These are phyloP conservation scores for Arbacia lixula DNA, from an alignment of 53 echinoderm and acorn worm genomes.

Conservation along the genomic window DNA sequence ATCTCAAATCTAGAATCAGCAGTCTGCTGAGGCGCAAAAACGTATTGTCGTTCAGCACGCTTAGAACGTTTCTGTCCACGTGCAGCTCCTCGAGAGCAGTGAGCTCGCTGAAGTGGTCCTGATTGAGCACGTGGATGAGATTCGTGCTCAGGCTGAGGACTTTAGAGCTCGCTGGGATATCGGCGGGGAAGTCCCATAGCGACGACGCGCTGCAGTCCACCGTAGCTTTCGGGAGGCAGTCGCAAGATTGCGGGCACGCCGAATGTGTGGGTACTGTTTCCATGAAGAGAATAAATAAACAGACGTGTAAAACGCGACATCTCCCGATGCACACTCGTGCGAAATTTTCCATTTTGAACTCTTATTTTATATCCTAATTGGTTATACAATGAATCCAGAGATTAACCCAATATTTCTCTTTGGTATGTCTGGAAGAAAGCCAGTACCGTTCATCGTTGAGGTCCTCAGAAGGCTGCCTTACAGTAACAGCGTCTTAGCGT, in stretches of 20 bases:
- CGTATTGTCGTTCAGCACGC: constrained; percentile 59
- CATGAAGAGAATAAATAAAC: constrained; percentile 2
- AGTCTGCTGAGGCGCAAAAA: constrained; percentile 52
- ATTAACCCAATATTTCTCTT: too few relatives aligned
- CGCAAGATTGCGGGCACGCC: constrained; percentile 4
- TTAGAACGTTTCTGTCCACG: constrained; percentile 62
- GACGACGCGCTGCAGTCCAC: constrained; percentile 57
- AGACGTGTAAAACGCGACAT: constrained; percentile 13
- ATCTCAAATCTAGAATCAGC: constrained; percentile 62
- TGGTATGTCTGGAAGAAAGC: too few relatives aligned
- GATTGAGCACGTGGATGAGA: constrained; percentile 52
- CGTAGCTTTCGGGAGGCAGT: constrained; percentile 8
- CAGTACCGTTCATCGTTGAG: too few relatives aligned
- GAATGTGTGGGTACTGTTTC: constrained; percentile 22
- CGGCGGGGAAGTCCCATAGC: constrained; percentile 55
- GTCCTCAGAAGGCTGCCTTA: too few relatives aligned
- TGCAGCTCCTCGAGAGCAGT: constrained; percentile 45
- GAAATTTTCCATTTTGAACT: constrained; percentile 43
- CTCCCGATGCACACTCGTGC: not conserved
- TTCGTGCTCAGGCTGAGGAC: constrained; percentile 50
- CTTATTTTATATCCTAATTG: too few relatives aligned
- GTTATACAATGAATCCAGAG: not conserved
- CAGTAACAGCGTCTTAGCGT: too few relatives aligned
- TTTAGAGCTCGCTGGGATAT: constrained; percentile 45
- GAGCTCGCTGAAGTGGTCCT: constrained; percentile 65